Base-by-base conservation (phyloP, 2,797 vertebrate genomes). In the Tadarida brasiliensis region DNA sequence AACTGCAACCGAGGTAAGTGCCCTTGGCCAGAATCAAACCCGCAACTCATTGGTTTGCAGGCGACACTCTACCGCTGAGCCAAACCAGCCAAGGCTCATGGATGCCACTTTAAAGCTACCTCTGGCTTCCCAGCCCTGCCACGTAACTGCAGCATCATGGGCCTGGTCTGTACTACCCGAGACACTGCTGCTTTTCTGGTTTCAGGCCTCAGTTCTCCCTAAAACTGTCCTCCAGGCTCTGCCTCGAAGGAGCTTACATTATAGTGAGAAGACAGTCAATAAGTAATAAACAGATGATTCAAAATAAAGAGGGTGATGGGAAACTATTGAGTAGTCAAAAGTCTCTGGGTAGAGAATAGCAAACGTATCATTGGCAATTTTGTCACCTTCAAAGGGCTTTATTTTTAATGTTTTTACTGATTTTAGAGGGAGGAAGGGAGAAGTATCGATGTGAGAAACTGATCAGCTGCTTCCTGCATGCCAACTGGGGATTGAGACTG, bases 131-230 rank as follows among this genome's bases (percentile, higher is more conserved):
- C 10, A 44, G 57, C 22, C 30, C 67, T 12, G n/a, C 49, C 44
- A 1, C 7, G 0, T 7, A 80, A n/a, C 19, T 56, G 71, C 10
- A 15, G 17, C 85, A 19, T n/a, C 51, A 0, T 1, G n/a, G 26
- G 39, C 35, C 61, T 7, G 2, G 15, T 11, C 35, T 17, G 49
- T 19, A 17, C 24, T 1, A 0, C 28, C 16, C 8, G 35, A 59
- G 35, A 22, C 33, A 15, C 17, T 0, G n/a, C 57, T 65, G 16
- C 49, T 80, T 47, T 33, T 10, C 33, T 24, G 10, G 11, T 5
- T 87, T 54, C 49, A 9, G 35, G 30, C 30, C 24, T 30, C 28
- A 14, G 1, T 76, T 63, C 30, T 24, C 28, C 74, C 61, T 26
- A 5, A 94, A 76, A 56, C 54, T 44, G 9, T 28, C 67, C 54